Evolutionary conservation across 2,888 invertebrate species (phyloP).

Genomic region (Ceratothoa steindachneri): DNA sequence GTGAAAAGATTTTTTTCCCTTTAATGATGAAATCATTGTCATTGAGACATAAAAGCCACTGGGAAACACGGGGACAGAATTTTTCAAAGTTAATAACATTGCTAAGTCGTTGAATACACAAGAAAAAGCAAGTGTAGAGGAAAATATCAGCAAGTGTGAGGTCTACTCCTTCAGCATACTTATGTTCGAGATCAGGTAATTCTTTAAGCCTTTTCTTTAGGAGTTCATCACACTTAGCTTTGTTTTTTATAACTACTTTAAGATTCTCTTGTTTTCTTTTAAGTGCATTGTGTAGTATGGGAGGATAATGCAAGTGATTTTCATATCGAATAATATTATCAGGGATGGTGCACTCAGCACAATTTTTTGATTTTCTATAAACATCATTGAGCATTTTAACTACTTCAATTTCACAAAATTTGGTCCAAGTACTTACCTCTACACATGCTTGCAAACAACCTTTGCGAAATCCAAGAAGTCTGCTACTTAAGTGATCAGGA

Average conservation of each 20-base stretch:
- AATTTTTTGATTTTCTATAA: slow-evolving; percentile 22
- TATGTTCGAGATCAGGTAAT: slow-evolving; percentile 57
- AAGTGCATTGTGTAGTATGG: slow-evolving; percentile 77
- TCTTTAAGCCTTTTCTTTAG: slow-evolving; percentile 22
- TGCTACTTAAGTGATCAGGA: slow-evolving; percentile 20
- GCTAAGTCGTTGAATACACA: slow-evolving; percentile 50
- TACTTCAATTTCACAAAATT: slow-evolving; percentile 81
- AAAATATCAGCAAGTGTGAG: slow-evolving; percentile 80
- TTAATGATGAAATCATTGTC: slow-evolving; percentile 48
- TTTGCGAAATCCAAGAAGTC: slow-evolving; percentile 71
- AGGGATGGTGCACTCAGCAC: slow-evolving; percentile 58
- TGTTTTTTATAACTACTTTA: slow-evolving; percentile 17
- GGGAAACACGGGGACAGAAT: slow-evolving; percentile 27
- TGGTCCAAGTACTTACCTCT: slow-evolving; percentile 83
- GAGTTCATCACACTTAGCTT: slow-evolving; percentile 14
- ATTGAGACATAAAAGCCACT: slow-evolving; percentile 26
- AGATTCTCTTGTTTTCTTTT: slow-evolving; percentile 62
- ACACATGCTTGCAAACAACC: slow-evolving; percentile 76
- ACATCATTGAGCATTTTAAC: slow-evolving; percentile 59
- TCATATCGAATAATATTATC: slow-evolving; percentile 73
- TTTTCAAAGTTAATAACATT: slow-evolving; percentile 49
- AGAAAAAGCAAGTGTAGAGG: slow-evolving; percentile 66
- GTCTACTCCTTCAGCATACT: slow-evolving; percentile 75
- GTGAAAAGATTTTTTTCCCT: slow-evolving; percentile 29
- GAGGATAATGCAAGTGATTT: slow-evolving; percentile 75